Percentiles rank a stretch among this genome's conserved stretches.
Conservation (phyloP, 2,113 vertebrate species). For the Felis catus region F.catus_Fca126_mat1.0 CM031419.1:136283501-136284000, state of each 20-base stretch:
- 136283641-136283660: neutral
- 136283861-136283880: neutral
- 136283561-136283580: neutral
- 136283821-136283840: conserved; percentile 59
- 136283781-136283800: neutral
- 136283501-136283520: neutral
- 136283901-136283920: conserved; percentile 10
- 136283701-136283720: neutral
- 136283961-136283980: neutral
- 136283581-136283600: neutral
- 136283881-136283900: neutral
- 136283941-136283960: neutral
- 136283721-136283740: neutral
- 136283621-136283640: conserved; percentile 6
- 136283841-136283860: conserved; percentile 26
- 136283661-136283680: neutral
- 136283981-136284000: neutral
- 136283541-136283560: neutral
- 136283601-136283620: neutral
- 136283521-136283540: neutral
- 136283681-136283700: neutral
- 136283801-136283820: conserved; percentile 30
- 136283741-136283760: neutral
- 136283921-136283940: neutral
- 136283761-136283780: neutral